These are phyloP conservation scores for Vanessa cardui DNA, from an alignment of 2,888 invertebrate genomes.

Conservation along the genomic window DNA sequence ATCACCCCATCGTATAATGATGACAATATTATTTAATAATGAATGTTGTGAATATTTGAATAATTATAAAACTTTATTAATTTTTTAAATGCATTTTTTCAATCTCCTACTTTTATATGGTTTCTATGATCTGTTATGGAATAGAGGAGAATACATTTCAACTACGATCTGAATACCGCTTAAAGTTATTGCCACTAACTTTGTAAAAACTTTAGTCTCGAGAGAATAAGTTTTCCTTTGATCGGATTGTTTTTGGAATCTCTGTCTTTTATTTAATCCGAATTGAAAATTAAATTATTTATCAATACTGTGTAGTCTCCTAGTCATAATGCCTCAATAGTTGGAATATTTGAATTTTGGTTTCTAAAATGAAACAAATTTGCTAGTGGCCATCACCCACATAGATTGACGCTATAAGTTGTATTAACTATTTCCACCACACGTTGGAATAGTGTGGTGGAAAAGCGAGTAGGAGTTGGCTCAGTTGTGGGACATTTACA, in stretches of 20 bases:
- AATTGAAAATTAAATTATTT: background rate
- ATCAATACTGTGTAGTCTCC: background rate
- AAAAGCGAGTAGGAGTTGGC: too few relatives aligned
- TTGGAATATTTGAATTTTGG: too few relatives aligned
- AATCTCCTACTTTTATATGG: background rate
- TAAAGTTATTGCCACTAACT: constrained; percentile 28
- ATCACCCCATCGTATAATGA: too few relatives aligned
- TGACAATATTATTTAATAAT: too few relatives aligned
- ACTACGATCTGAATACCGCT: constrained; percentile 24
- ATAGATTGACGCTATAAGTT: too few relatives aligned
- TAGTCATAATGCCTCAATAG: too few relatives aligned
- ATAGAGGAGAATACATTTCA: constrained; percentile 26
- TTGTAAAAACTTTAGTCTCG: constrained; percentile 24
- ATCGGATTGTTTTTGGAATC: constrained; percentile 11
- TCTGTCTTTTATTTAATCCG: background rate
- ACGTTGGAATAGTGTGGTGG: too few relatives aligned
- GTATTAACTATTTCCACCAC: too few relatives aligned
- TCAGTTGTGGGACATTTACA: too few relatives aligned
- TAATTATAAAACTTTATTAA: constrained; percentile 1
- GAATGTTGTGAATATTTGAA: too few relatives aligned
- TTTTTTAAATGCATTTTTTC: background rate
- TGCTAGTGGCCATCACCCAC: too few relatives aligned
- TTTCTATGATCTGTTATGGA: constrained; percentile 11
- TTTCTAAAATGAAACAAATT: too few relatives aligned
- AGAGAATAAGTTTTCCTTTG: constrained; percentile 20